Evolutionary conservation across 2,113 vertebrate species (phyloP).

Genomic region (Tragelaphus buxtoni): DNA sequence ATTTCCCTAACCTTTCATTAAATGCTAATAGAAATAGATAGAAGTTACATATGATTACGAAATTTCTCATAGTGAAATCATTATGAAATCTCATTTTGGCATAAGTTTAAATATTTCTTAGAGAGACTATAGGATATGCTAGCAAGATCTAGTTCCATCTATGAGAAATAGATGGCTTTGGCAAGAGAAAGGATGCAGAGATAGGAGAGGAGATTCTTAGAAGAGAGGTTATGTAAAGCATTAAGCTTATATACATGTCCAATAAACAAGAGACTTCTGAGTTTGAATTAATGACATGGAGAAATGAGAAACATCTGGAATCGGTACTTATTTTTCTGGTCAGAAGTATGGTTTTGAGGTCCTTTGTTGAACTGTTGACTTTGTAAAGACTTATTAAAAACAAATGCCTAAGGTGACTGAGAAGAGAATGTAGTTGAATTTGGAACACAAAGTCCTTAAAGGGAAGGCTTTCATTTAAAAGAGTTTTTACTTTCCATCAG

Average conservation of each 20-base stretch:
- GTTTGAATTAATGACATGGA: not conserved
- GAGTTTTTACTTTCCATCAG: not conserved
- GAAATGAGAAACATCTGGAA: conserved; percentile 66
- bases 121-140: not conserved
- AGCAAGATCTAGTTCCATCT: not conserved
- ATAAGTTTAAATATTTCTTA: conserved; percentile 8
- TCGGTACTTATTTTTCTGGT: conserved; percentile 37
- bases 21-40: not conserved
- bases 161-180: not conserved
- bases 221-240: not conserved
- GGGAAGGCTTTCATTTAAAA: conserved; percentile 16
- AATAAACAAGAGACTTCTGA: conserved; percentile 34
- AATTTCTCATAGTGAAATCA: not conserved
- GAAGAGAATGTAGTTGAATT: not conserved
- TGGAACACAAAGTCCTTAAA: not conserved
- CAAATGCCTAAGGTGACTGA: conserved; percentile 39
- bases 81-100: conserved; percentile 9
- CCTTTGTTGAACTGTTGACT: conserved; percentile 51
- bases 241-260: not conserved
- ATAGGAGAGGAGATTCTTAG: not conserved
- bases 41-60: not conserved
- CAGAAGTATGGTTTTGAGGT: not conserved
- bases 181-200: not conserved
- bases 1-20: not conserved
- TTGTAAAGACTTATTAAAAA: conserved; percentile 59